Evolutionary conservation across 1,140 invertebrate genomes (phyloP).

Genomic region (Temnothorax longispinosus): DNA sequence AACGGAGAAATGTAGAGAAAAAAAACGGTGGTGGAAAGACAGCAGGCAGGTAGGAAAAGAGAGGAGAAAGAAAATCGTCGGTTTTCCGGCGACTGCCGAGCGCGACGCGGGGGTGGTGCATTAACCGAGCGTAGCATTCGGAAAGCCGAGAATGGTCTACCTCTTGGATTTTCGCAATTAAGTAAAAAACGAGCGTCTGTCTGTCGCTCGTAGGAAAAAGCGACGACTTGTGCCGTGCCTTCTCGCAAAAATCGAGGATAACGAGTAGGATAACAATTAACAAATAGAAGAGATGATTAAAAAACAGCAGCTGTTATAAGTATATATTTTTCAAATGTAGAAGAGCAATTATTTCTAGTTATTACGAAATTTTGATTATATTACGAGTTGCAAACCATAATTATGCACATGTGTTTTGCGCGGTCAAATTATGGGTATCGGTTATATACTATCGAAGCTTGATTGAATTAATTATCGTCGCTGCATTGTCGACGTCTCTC

Average conservation of each 20-base stretch:
- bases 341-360: background rate
- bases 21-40: background rate
- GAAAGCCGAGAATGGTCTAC: constrained; percentile 65
- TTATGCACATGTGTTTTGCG: background rate
- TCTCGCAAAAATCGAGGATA: background rate
- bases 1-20: constrained; percentile 29
- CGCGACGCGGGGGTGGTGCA: constrained; percentile 28
- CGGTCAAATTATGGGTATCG: background rate
- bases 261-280: background rate
- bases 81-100: background rate
- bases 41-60: constrained; percentile 11
- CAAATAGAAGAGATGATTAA: background rate
- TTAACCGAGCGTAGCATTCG: constrained; percentile 66
- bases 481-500: background rate
- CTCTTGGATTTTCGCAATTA: constrained; percentile 79
- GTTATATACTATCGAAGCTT: background rate
- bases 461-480: constrained; percentile 9
- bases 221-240: background rate
- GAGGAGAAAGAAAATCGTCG: constrained; percentile 35
- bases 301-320: background rate
- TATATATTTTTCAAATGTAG: background rate
- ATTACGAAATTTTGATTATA: background rate
- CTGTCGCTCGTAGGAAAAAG: constrained; percentile 46
- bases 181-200: constrained; percentile 73
- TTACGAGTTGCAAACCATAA: background rate